These are phyloP conservation scores for Prosopocoilus inquinatus DNA, from an alignment of 2,888 invertebrate species.

Conservation along the genomic window DNA sequence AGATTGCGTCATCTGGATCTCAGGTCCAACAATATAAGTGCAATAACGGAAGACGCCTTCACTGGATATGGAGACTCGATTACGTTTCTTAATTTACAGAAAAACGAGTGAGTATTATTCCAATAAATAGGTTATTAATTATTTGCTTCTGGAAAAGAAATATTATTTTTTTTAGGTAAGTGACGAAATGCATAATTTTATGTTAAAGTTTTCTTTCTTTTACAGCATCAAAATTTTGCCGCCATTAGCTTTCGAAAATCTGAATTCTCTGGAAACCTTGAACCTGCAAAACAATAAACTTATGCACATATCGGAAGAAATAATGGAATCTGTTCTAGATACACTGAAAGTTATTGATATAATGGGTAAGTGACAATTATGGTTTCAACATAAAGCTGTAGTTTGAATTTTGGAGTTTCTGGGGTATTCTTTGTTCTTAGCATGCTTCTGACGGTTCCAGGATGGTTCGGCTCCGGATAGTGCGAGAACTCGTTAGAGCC, in stretches of 20 bases:
- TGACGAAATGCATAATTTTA: background rate
- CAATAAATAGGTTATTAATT: background rate
- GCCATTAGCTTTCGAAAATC: conserved; percentile 80
- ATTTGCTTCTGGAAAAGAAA: background rate
- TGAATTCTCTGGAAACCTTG: conserved; percentile 85
- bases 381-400: too few relatives aligned
- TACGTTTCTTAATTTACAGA: conserved; percentile 88
- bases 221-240: conserved; percentile 79
- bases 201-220: conserved; percentile 21
- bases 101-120: conserved; percentile 75
- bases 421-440: too few relatives aligned
- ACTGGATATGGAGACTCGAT: conserved; percentile 86
- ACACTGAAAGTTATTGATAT: conserved; percentile 84
- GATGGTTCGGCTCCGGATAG: too few relatives aligned
- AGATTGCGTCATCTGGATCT: conserved; percentile 85
- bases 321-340: conserved; percentile 85
- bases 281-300: conserved; percentile 88
- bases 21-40: conserved; percentile 82
- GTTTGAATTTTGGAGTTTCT: too few relatives aligned
- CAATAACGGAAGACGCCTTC: conserved; percentile 82
- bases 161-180: background rate
- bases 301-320: conserved; percentile 78
- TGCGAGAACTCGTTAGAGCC: too few relatives aligned
- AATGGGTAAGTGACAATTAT: conserved; percentile 65
- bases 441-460: too few relatives aligned